Evolutionary conservation across 1,140 invertebrate species (phyloP), one percentile per base, ranked within the genome.

Genomic region (Stegodyphus mimosarum): DNA sequence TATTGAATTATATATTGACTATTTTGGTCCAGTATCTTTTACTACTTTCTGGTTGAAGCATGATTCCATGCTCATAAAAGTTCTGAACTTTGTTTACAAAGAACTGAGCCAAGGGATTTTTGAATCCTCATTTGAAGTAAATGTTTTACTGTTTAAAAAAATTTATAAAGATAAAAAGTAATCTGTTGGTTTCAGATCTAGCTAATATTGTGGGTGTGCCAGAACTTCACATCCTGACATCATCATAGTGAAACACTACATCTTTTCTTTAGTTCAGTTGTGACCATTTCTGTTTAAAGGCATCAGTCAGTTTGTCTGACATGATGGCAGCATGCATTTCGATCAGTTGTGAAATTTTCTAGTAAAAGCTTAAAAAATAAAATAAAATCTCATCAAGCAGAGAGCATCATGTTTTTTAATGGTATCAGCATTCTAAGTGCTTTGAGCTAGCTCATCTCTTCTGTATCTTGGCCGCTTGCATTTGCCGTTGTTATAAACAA

Each of bases 21-120:
- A 52, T 74, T 74, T 13, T 74, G n/a, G 51, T 74, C 72, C 51
- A 74, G 53, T 74, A 74, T 2, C 49, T 74, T 74, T 74, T 74
- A 51, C 51, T 33, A 9, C 33, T 74, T 74, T 74, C 72, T 74
- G 72, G 72, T 51, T 53, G 51, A 18, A 49, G 72, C 17, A 60
- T 74, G n/a, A 53, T 52, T 74, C 15, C 72, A 74, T n/a, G 33
- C 72, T n/a, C 72, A 55, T 74, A 53, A 74, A 74, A 74, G 52
- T 11, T 74, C 53, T 74, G 72, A 7, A 1, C 51, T 74, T 74
- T 74, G 9, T 51, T 74, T 49, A 51, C 15, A 74, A 74, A 74
- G 53, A 74, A 74, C 3, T 74, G 72, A 74, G 53, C 72, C 15
- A 74, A 33, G 72, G 52, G 72, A 74, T 74, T 74, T 74, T 52